Evolutionary conservation across 2,888 invertebrate genomes (phyloP), one percentile per base, ranked within the genome.

Genomic region (Drosophila acutilabella): DNA sequence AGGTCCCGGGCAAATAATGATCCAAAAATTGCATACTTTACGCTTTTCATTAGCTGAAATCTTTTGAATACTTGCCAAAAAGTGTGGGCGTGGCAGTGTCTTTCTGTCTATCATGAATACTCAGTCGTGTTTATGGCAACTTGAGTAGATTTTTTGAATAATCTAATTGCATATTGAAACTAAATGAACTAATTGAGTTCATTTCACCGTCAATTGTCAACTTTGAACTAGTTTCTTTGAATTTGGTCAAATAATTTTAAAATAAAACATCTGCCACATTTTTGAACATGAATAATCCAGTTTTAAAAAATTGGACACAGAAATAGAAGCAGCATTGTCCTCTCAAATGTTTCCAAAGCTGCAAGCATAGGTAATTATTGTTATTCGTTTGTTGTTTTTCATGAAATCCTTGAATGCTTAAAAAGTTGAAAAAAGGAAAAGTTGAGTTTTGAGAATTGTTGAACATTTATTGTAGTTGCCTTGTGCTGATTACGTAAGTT

Each of bases 81-180:
- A 51, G 44, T 78, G 60, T 74, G 69, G 74, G 69, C 78, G 75
- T 75, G 75, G 75, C 75, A 75, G 78, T 78, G 75, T 47, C 64
- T 30, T 61, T 44, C 44, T 57, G 14, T 56, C 42, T 60, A 64
- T 66, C 52, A 47, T 45, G 66, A 73, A 38, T 53, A 71, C 67
- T 57, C 48, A 58, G 50, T 33, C 47, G 50, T 60, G 60, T 53
- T 53, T 30, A 42, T 68, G 61, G 53, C 61, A 68, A 74, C 56
- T 57, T 47, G 58, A 62, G 62, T 61, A 38, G 36, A 58, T 68
- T 36, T 36, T 36, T 11, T 36, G 3, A 57, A 44, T 42, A 40
- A 41, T 23, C 47, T 14, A 48, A 51, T 56, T 10, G 23, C 30
- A 30, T 30, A 33, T 51, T 51, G 30, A 30, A 64, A 48, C 14